Evolutionary conservation across 2,888 invertebrate species (phyloP).

Genomic region (Agrotis clavis): DNA sequence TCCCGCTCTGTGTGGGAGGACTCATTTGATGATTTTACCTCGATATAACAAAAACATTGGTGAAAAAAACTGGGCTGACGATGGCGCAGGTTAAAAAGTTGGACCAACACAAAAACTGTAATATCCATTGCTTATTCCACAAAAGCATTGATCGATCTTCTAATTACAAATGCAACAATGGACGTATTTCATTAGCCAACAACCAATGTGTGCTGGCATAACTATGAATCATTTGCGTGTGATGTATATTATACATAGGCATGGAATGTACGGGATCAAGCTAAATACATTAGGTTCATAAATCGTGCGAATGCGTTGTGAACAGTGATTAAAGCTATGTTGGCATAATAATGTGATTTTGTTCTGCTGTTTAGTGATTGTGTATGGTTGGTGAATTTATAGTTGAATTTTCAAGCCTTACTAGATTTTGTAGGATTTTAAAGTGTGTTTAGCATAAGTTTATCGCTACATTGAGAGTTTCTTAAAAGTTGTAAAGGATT

Average conservation of each 20-base stretch:
- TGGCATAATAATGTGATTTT: slow-evolving; percentile 47
- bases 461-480: too few relatives aligned
- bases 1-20: too few relatives aligned
- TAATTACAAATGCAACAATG: slow-evolving; percentile 50
- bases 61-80: too few relatives aligned
- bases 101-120: not conserved
- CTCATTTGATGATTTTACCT: too few relatives aligned
- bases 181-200: slow-evolving; percentile 52
- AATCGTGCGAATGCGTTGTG: slow-evolving; percentile 41
- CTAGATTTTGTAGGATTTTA: too few relatives aligned
- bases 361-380: slow-evolving; percentile 22
- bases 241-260: slow-evolving; percentile 25
- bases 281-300: slow-evolving; percentile 59
- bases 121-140: slow-evolving; percentile 19
- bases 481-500: too few relatives aligned
- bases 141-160: slow-evolving; percentile 7
- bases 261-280: slow-evolving; percentile 40
- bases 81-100: not conserved
- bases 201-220: slow-evolving; percentile 41
- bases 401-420: not conserved
- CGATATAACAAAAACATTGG: too few relatives aligned
- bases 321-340: slow-evolving; percentile 44
- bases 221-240: slow-evolving; percentile 51
- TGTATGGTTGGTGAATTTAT: slow-evolving; percentile 6
- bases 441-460: not conserved